Conservation (phyloP, 2,797 vertebrate species). For the Delichon dasypus region DNA sequence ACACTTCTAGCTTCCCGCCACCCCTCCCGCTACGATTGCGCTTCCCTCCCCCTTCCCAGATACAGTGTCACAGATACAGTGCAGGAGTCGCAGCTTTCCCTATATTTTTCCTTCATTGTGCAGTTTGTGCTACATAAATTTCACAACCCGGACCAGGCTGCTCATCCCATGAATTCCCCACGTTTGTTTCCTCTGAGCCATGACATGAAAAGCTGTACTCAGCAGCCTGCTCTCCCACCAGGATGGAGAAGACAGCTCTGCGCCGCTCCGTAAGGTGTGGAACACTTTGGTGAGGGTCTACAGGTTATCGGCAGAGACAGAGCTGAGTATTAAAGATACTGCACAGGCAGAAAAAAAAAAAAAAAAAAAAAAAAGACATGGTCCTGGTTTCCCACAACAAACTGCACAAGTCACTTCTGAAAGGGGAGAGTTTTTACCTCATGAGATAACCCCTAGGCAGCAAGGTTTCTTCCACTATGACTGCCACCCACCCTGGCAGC, state of each 20-base stretch:
- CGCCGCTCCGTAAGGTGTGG: neutral
- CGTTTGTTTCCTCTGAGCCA: neutral
- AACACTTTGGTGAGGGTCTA: constrained; percentile 7
- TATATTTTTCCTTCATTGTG: constrained; percentile 69
- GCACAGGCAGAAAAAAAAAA: constrained; percentile 45
- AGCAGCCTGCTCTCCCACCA: neutral
- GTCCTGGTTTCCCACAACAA: constrained; percentile 51
- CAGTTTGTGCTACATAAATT: constrained; percentile 60
- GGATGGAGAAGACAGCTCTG: constrained; percentile 8
- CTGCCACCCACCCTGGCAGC: neutral
- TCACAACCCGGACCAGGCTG: neutral
- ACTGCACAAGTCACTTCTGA: constrained; percentile 5
- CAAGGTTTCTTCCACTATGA: constrained; percentile 4
- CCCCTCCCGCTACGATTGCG: neutral
- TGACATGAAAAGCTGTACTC: neutral
- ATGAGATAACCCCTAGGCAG: neutral
- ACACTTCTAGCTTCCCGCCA: constrained; percentile 62
- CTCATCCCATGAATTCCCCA: constrained; percentile 25
- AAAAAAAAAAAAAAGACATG: neutral
- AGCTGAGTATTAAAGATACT: constrained; percentile 47
- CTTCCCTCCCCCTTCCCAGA: constrained; percentile 49
- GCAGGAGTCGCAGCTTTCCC: constrained; percentile 61
- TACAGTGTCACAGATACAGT: constrained; percentile 64
- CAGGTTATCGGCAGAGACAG: constrained; percentile 34
- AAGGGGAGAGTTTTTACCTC: constrained; percentile 41